Conservation (phyloP, 1,140 invertebrate genomes). For the Zophobas morio region DNA sequence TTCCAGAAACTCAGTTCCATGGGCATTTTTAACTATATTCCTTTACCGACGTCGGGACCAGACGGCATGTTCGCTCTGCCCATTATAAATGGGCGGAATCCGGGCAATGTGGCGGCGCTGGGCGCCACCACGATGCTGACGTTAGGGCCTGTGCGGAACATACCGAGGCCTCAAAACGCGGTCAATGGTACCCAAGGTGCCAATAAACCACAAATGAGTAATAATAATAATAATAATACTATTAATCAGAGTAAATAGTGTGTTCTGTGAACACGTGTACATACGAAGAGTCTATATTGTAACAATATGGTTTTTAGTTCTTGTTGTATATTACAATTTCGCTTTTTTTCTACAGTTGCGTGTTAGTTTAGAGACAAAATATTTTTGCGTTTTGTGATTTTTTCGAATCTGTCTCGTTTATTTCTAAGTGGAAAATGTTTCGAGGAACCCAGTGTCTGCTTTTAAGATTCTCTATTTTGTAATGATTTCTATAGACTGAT, state of each 20-base stretch:
- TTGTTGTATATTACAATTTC: slow-evolving; percentile 25
- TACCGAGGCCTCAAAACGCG: slow-evolving; percentile 55
- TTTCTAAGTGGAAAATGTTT: no score
- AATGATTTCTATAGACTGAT: slow-evolving; percentile 37
- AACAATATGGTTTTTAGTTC: slow-evolving; percentile 35
- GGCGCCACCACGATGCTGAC: slow-evolving; percentile 78
- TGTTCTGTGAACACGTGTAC: slow-evolving; percentile 42
- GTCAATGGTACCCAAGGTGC: slow-evolving; percentile 25
- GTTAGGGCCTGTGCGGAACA: slow-evolving; percentile 74
- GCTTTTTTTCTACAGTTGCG: background rate
- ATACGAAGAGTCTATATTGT: slow-evolving; percentile 30
- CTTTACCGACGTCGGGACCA: slow-evolving; percentile 76
- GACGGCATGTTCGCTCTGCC: slow-evolving; percentile 80
- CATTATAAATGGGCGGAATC: slow-evolving; percentile 79
- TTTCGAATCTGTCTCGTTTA: no score
- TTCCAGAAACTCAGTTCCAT: slow-evolving; percentile 75
- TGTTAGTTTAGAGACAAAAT: no score
- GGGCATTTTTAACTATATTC: slow-evolving; percentile 83
- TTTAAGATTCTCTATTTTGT: no score
- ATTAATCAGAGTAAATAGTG: slow-evolving; percentile 28
- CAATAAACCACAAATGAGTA: slow-evolving; percentile 44
- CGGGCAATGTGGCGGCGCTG: slow-evolving; percentile 75
- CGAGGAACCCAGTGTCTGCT: no score
- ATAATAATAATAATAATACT: no score
- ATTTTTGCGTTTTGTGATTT: no score